Evolutionary conservation across 2,888 invertebrate species (phyloP), one percentile per base, ranked within the genome.

Genomic region (Microplitis deprimator): DNA sequence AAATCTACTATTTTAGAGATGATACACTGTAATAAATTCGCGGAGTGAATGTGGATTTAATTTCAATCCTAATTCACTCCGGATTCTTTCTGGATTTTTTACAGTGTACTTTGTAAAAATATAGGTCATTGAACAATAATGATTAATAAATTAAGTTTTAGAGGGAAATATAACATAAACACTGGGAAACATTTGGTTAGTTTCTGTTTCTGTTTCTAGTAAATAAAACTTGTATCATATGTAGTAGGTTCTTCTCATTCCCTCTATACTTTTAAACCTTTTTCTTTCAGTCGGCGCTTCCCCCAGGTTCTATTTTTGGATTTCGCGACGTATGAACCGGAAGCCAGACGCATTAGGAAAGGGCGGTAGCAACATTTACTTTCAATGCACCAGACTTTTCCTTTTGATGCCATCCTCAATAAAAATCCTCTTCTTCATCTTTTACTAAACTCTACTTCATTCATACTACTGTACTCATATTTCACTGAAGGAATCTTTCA

Each of bases 121-220:
- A 29, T 29, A 29, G 29, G 29, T 3, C 29, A 29, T 29, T 50
- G 50, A 50, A 13, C 13, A 50, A 50, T 50, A 50, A 50, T 13
- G 50, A 13, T 13, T 50, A 29, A 29, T 29, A 29, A 29, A 29
- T 29, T 29, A 4, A 29, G 29, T 29, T 29, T 29, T 29, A 29
- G 29, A 3, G 29, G 3, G 29, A 29, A 29, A 29, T 29, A 29
- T 29, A 29, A 29, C 29, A 29, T 29, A 29, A 29, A 29, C 29
- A 29, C 29, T 29, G 29, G 29, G 79, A 75, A 80, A 80, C 80
- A 80, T 81, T 80, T 80, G 81, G 80, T 10, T 50, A 50, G 13
- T 50, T 50, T 79, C 29, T 29, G 4, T 29, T 16, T 39, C 38
- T 10, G 29, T 29, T 76, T 81, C 77, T 75, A 72, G 72, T 65